Evolutionary conservation across 1,140 invertebrate species (phyloP), one percentile per base, ranked within the genome.

Genomic region (Holotrichia oblita): DNA sequence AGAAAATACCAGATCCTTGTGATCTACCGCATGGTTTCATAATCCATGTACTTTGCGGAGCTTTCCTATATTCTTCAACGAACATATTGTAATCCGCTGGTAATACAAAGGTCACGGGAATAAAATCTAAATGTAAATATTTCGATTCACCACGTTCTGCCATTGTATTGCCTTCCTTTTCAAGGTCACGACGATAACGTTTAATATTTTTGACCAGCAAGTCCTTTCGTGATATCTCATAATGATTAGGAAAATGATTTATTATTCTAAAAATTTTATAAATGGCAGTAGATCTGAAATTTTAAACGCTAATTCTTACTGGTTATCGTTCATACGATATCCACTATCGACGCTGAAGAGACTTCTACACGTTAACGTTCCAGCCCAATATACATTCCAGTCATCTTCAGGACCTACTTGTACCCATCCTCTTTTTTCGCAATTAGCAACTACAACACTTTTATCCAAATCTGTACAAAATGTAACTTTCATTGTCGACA

Each of bases 311-410:
- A n/a, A 40, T 61, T 24, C 89, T 90, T 89, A 95, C 94, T 98
- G 96, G 88, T 96, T 95, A 87, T 98, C 96, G 81, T 93, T 92
- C 91, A 98, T 94, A 69, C 97, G 89, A 86, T 97, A 98, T 14
- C 96, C 96, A 85, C 93, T 96, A 84, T 98, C 97, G 0, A 97
- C 93, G 85, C 96, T 97, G 84, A 98, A 98, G 73, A 99, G 91
- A 84, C 93, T 96, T 76, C 96, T 88, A 80, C 96, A 96, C 6
- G 94, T 97, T 83, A 95, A 93, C 7, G 96, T 96, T 9, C 93
- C 94, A 1, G 97, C 95, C 97, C 97, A 99, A 86, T 98, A 98
- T 87, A 98, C 97, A 87, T 98, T 97, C 97, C 97, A 99, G 83
- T 98, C 96, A 85, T 99, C 97, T 81, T 98, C 96, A 0, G 95